Percentiles rank a stretch among this genome's conserved stretches.
phyloP scores from a whole-genome alignment of 2,113 vertebrate genomes.

The Copsychus sechellarum region DNA sequence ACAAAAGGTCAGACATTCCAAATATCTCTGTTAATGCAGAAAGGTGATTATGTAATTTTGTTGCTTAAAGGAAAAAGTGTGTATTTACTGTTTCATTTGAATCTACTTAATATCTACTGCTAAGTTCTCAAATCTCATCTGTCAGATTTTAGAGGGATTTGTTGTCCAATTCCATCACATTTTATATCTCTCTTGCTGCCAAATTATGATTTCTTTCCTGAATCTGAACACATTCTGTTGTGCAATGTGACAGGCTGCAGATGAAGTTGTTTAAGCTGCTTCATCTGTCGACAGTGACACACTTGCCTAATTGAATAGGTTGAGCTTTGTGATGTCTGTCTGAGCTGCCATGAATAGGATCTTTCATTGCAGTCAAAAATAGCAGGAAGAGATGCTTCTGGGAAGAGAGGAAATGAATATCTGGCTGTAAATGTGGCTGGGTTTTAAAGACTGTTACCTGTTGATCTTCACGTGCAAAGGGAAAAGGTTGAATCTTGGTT shows the following conservation, averaged over 20 bases:
- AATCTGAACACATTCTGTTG: background rate
- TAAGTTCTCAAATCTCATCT: background rate
- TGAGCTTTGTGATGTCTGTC: background rate
- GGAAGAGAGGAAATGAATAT: background rate
- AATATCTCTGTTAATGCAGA: background rate
- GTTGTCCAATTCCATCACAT: background rate
- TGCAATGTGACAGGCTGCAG: background rate
- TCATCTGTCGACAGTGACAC: background rate
- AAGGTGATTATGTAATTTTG: background rate
- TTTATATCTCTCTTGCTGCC: background rate
- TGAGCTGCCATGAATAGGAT: background rate
- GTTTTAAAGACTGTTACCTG: background rate
- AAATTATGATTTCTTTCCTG: background rate
- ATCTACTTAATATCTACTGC: background rate
- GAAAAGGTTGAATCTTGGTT: background rate
- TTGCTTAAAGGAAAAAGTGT: background rate
- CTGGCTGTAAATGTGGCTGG: background rate
- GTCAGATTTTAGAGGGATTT: background rate
- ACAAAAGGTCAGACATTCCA: background rate
- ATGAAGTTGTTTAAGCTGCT: background rate
- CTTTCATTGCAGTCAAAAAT: background rate
- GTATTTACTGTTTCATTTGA: background rate
- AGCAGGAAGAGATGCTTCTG: background rate
- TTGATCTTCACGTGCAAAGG: background rate
- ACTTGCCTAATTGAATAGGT: background rate